These are phyloP conservation scores for Limnephilus marmoratus DNA, from an alignment of 2,888 invertebrate genomes.

Conservation along the genomic window DNA sequence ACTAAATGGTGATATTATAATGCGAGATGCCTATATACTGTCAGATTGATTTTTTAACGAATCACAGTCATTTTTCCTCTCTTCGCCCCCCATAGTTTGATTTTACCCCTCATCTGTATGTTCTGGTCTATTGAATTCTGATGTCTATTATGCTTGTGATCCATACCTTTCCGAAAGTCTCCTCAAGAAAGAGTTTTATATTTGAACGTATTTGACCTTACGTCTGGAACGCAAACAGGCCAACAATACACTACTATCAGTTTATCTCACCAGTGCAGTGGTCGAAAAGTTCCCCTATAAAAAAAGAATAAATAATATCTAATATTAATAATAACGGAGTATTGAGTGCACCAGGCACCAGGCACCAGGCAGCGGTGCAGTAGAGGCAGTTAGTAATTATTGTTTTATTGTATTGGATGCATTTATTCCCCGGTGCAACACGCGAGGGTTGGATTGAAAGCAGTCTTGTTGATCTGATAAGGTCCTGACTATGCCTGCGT, in stretches of 20 bases:
- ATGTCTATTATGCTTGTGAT: too few species aligned
- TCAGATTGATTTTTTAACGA: too few species aligned
- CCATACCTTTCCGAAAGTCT: too few species aligned
- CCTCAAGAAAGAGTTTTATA: not conserved
- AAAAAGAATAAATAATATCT: not conserved
- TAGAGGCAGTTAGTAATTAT: not conserved
- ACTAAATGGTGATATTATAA: too few species aligned
- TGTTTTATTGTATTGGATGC: not conserved
- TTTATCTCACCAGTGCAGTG: not conserved
- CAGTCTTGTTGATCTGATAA: not conserved
- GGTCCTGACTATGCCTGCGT: not conserved
- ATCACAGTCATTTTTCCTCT: too few species aligned
- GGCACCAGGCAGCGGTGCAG: not conserved
- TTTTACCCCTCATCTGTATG: too few species aligned
- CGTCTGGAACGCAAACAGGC: not conserved
- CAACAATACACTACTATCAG: not conserved
- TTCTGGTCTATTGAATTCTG: too few species aligned
- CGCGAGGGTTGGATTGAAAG: not conserved
- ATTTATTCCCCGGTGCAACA: not conserved
- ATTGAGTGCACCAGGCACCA: not conserved
- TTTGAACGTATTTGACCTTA: not conserved
- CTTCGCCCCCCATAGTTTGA: too few species aligned
- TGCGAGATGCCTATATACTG: too few species aligned
- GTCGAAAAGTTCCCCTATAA: not conserved
- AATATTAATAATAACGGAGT: not conserved